Evolutionary conservation across 2,797 vertebrate genomes (phyloP).

Genomic region (Scomberomorus guttatus): DNA sequence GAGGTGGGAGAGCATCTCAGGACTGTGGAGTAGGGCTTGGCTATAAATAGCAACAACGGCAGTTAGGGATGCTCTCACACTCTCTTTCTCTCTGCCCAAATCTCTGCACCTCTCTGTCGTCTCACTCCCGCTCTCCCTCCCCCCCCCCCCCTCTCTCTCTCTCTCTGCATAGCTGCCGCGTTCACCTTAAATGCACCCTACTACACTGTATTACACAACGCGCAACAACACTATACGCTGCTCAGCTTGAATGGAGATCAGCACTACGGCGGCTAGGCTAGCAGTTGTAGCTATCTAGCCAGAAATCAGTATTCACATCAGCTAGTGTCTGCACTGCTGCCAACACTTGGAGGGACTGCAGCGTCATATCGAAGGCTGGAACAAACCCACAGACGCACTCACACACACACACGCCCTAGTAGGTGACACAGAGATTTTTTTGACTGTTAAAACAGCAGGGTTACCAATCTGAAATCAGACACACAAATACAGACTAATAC

Average conservation of each 20-base stretch:
- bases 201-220: constrained; percentile 77
- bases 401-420: constrained; percentile 1
- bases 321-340: constrained; percentile 69
- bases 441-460: constrained; percentile 38
- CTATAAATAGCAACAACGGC: constrained; percentile 82
- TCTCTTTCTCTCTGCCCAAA: constrained; percentile 75
- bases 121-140: constrained; percentile 64
- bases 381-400: constrained; percentile 37
- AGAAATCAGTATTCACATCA: constrained; percentile 79
- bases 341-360: constrained; percentile 67
- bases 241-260: constrained; percentile 72
- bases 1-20: constrained; percentile 79
- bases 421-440: constrained; percentile 27
- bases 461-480: constrained; percentile 18
- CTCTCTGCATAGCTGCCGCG: constrained; percentile 72
- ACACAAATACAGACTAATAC: constrained; percentile 15
- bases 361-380: constrained; percentile 61
- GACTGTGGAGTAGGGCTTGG: constrained; percentile 76
- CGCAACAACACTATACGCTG: constrained; percentile 56
- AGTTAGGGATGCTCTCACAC: constrained; percentile 81
- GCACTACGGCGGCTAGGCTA: constrained; percentile 48
- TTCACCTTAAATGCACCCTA: constrained; percentile 83
- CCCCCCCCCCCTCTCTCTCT: constrained; percentile 8
- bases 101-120: constrained; percentile 77
- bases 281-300: constrained; percentile 43